A percentile compares a stretch with the other conserved stretches of the same genome.
These are phyloP conservation scores for Muntiacus reevesi DNA, from an alignment of 2,113 vertebrate genomes.

Conservation along the genomic window DNA sequence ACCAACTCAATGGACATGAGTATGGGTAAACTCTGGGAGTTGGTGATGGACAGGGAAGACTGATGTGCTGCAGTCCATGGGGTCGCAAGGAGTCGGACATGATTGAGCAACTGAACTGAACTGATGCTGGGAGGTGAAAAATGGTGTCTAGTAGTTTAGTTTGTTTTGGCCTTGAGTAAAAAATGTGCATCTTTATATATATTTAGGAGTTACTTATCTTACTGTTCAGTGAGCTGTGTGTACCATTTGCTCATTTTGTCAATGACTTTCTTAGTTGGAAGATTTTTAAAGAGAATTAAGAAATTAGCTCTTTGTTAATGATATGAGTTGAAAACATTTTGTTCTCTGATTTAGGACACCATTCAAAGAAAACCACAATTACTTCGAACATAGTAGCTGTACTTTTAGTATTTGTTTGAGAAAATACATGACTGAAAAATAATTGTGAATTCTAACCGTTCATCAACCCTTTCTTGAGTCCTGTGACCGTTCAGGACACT, in stretches of 20 bases:
- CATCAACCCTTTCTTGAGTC: background rate
- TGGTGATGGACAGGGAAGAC: background rate
- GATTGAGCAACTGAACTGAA: background rate
- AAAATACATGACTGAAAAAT: background rate
- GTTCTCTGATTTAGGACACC: background rate
- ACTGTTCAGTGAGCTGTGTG: background rate
- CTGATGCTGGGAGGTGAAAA: background rate
- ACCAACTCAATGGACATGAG: background rate
- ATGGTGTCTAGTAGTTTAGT: background rate
- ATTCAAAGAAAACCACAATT: background rate
- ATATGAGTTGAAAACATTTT: background rate
- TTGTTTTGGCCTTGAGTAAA: background rate
- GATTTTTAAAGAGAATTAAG: background rate
- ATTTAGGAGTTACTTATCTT: background rate
- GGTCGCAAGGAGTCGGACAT: background rate
- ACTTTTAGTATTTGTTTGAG: background rate
- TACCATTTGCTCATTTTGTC: background rate
- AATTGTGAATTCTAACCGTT: background rate
- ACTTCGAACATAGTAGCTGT: background rate
- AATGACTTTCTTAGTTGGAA: background rate
- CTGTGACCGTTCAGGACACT: background rate
- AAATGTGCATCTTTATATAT: background rate
- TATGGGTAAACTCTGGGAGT: background rate
- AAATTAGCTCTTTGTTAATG: background rate
- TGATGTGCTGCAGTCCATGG: background rate